Conservation (phyloP, 1,140 invertebrate species). For the Drosophila sucinea region DNA sequence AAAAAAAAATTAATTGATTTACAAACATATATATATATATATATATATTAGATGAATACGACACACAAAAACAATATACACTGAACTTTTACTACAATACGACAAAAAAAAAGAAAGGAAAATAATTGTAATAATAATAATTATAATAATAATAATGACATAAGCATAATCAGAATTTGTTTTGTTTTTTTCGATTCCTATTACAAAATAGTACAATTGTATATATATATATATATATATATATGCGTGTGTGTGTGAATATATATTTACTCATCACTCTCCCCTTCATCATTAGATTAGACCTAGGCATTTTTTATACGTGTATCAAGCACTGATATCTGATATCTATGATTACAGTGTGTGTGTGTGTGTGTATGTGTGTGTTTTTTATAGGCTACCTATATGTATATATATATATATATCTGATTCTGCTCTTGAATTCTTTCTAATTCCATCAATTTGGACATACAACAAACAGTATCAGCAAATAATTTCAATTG, state of each 20-base stretch:
- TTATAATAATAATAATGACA: conserved; percentile 56
- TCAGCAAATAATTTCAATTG: conserved; percentile 78
- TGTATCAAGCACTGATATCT: conserved; percentile 69
- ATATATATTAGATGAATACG: conserved; percentile 55
- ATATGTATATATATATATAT: conserved; percentile 47
- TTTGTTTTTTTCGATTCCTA: conserved; percentile 45
- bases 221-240: conserved; percentile 25
- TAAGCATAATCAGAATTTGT: conserved; percentile 66
- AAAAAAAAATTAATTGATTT: conserved; percentile 68
- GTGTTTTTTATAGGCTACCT: conserved; percentile 58
- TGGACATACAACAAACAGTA: conserved; percentile 53
- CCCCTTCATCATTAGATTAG: conserved; percentile 32
- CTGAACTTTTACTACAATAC: conserved; percentile 52
- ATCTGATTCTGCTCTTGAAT: conserved; percentile 23
- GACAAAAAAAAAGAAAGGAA: conserved; percentile 1
- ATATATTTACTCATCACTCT: conserved; percentile 20
- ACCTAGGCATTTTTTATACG: conserved; percentile 37
- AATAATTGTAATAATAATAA: conserved; percentile 11
- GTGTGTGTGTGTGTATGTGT: conserved; percentile 36
- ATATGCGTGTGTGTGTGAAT: conserved; percentile 21
- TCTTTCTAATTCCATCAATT: conserved; percentile 12
- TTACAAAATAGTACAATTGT: conserved; percentile 52
- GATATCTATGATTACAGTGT: conserved; percentile 60
- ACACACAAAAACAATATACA: conserved; percentile 71
- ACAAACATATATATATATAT: conserved; percentile 54